Base-by-base conservation (phyloP, 2,888 invertebrate genomes). In the Epirrhoe tristata region DNA sequence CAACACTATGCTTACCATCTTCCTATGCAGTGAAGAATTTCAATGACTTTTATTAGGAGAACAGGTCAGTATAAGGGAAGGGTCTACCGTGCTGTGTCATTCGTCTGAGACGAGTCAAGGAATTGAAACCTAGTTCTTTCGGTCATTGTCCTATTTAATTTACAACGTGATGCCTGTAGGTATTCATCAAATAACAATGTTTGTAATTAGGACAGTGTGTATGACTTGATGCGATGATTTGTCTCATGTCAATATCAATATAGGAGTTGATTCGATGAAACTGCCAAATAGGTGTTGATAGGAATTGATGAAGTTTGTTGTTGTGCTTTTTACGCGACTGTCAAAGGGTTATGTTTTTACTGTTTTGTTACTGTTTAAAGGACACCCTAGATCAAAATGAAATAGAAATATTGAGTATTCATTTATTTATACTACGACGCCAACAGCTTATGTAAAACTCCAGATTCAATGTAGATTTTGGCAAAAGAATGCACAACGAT, bases 181-280 rank as follows among this genome's bases (percentile, higher is more conserved):
- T 51, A 43, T 58, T 64, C 66, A 66, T 67, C 61, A 52, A 69
- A 72, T 71, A 74, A 68, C 67, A 67, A 68, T 63, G 69, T 63
- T 69, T 66, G 63, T 63, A 71, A 72, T 71, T 70, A 64, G 67
- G 58, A n/a, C 63, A 58, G 58, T 34, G 12, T 32, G 39, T 57
- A 57, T 43, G 55, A n/a, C 55, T 59, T 57, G 39, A 51, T 39
- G 46, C 43, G 63, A 56, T 32, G 53, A 68, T 55, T 64, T 61
- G 67, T 64, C 31, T 31, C 17, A 34, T 63, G 67, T 68, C 67
- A 68, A 68, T 64, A 58, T 54, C 48, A 58, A 64, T 61, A 64
- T 39, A 53, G 50, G 14, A 59, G 60, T n/a, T 64, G 67, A 67
- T 63, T 63, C 48, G 46, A 63, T 57, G 52, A 34, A 48, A 54